Conservation (phyloP, 92 coral and sea anemone species). For the Montipora capitata region DNA sequence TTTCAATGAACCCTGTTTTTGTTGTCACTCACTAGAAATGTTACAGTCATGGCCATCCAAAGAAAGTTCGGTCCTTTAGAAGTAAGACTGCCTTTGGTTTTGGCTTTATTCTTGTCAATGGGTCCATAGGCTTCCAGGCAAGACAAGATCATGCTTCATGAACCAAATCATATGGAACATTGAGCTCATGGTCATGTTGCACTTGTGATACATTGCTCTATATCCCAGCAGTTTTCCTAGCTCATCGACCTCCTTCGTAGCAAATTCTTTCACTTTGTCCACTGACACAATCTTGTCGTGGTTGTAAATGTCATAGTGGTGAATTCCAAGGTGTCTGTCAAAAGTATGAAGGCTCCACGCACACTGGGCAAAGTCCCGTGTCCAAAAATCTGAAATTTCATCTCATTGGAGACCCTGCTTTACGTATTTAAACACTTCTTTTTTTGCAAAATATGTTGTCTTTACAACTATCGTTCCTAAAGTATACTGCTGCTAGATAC, state of each 20-base stretch:
- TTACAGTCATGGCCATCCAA: neutral
- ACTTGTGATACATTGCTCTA: neutral
- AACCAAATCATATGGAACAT: neutral
- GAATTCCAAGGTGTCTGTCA: neutral
- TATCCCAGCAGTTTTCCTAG: neutral
- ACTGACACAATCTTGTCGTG: neutral
- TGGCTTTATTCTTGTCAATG: neutral
- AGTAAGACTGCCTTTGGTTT: neutral
- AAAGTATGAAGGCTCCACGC: constrained; percentile 28
- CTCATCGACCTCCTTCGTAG: neutral
- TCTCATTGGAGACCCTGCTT: constrained; percentile 51
- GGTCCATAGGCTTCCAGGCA: neutral
- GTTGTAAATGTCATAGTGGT: neutral
- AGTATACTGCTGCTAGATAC: no score
- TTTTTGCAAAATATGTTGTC: no score
- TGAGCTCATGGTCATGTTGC: neutral
- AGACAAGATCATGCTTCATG: neutral
- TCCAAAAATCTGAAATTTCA: constrained; percentile 33
- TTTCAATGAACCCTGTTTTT: no score
- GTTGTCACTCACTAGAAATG: no score
- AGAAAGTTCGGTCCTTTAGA: neutral
- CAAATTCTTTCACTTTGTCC: neutral
- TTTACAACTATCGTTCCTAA: no score
- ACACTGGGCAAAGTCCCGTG: constrained; percentile 28
- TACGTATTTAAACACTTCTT: constrained; percentile 12